Conservation (phyloP, 2,113 vertebrate species). For the Sceloporus tristichus region DNA sequence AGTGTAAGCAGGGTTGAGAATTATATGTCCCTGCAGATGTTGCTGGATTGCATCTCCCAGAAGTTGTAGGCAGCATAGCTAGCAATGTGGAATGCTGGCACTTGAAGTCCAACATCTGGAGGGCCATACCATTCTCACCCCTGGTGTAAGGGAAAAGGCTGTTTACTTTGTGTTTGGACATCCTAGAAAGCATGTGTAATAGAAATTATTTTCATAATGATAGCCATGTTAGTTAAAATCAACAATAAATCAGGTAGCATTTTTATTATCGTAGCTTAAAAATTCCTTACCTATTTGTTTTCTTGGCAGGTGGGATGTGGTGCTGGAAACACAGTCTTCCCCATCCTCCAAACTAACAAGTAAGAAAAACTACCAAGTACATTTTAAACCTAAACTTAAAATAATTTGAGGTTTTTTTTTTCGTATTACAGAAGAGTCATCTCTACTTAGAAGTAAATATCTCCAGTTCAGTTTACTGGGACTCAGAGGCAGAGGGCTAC, state of each 20-base stretch:
- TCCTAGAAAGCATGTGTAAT: neutral
- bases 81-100: too few species aligned
- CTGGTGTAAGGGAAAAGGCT: neutral
- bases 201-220: constrained; percentile 10
- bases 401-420: too few species aligned
- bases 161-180: neutral
- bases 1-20: neutral
- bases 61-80: too few species aligned
- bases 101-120: too few species aligned
- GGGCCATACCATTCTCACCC: too few species aligned
- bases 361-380: constrained; percentile 73
- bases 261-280: constrained; percentile 9
- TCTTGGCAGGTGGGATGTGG: constrained; percentile 94
- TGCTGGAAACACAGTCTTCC: constrained; percentile 97
- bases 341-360: constrained; percentile 97
- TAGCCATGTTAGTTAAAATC: neutral
- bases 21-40: too few species aligned
- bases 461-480: neutral
- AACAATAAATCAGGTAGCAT: neutral
- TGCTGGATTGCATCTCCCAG: too few species aligned
- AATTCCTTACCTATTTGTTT: constrained; percentile 17
- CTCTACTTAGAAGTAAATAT: neutral
- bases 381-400: neutral
- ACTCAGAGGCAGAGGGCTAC: neutral
- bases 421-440: neutral